Base-by-base conservation (phyloP, 35 echinoderm and acorn worm species). In the Apostichopus japonicus region DNA sequence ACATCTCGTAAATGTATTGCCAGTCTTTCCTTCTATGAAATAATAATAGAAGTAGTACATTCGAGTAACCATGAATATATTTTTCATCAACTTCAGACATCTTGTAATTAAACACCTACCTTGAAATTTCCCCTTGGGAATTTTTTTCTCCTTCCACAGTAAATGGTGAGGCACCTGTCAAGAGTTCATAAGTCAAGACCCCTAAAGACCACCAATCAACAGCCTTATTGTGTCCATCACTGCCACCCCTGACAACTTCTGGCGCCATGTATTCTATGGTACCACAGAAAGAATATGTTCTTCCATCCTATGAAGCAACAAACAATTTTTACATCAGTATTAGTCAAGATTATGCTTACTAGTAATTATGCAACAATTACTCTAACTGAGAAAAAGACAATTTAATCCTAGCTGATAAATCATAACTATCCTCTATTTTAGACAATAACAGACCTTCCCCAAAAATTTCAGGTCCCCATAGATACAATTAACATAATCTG, bases 231-330 rank as follows among this genome's bases (percentile, higher is more conserved):
- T 91, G 89, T 51, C 89, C 89, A 73, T 90, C 92, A 77, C 63
- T 86, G 5, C 97, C 97, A 8, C 97, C 97, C 57, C 86, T 93
- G 24, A 99, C 97, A 9, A 99, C 97, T 77, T 99, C 97, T 44
- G 97, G 97, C 9, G 97, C 97, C 97, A 99, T 99, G 95, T 99
- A 99, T 92, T 99, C 97, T 59, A 99, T 99, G 2, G 97, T 99
- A 10, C 97, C 97, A 95, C 97, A 99, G 79, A 99, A 99, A 15
- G 97, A 99, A 63, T 99, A 99, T 63, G 97, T 83, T 90, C 92
- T 93, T n/a, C 81, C 77, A 87, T 94, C 95, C 95, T 96, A 92
- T 61, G 19, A 58, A 87, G 92, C 62, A 81, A 79, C 24, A 79
- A 17, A 77, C n/a, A 71, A 9, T 24, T 17, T 78, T 78, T 10